phyloP scores from a whole-genome alignment of 2,888 invertebrate species.

The Microplitis manilae region DNA sequence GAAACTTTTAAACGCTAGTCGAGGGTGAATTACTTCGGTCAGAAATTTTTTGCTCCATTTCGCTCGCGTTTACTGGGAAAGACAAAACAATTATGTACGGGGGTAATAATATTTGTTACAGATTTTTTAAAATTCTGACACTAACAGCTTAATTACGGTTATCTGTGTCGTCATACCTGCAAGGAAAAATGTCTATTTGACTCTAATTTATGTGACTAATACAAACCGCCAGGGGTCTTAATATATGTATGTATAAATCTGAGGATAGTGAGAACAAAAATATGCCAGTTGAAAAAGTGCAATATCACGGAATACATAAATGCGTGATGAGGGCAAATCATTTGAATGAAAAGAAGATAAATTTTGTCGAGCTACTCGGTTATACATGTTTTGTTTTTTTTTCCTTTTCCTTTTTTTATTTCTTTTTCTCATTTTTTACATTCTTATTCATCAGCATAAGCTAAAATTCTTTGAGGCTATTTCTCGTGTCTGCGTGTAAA shows the following conservation, averaged over 20 bases:
- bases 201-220: constrained; percentile 68
- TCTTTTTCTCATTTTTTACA: constrained; percentile 5
- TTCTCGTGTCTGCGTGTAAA: constrained; percentile 17
- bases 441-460: constrained; percentile 7
- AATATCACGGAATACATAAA: constrained; percentile 70
- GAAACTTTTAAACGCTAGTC: constrained; percentile 29
- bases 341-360: constrained; percentile 70
- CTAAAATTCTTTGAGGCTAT: constrained; percentile 11
- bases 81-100: no score
- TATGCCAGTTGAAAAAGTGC: constrained; percentile 65
- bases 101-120: background rate
- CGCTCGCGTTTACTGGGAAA: no score
- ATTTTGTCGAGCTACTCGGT: constrained; percentile 61
- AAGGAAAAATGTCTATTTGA: constrained; percentile 27
- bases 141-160: constrained; percentile 35
- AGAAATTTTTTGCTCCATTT: no score
- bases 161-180: constrained; percentile 25
- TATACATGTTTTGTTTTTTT: constrained; percentile 22
- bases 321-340: constrained; percentile 65
- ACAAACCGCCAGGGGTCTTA: constrained; percentile 64
- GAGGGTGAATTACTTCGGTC: background rate
- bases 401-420: constrained; percentile 35
- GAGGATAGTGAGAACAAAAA: constrained; percentile 52
- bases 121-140: constrained; percentile 11
- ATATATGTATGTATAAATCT: constrained; percentile 46